Evolutionary conservation across 2,888 invertebrate genomes (phyloP).

Genomic region (Drosophila putrida): DNA sequence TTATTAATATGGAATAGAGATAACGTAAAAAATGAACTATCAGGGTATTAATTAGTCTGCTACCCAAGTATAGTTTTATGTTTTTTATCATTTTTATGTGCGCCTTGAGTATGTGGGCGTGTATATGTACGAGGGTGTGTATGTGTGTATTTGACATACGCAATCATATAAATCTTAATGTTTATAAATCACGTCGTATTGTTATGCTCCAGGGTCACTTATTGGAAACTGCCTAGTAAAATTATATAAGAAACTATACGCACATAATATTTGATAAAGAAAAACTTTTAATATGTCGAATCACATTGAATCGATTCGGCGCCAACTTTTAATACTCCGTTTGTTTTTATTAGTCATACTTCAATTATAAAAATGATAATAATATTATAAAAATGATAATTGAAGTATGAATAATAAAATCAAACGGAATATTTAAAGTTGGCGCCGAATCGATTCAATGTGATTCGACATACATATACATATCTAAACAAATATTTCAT

Average conservation of each 20-base stretch:
- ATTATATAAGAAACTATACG: neutral
- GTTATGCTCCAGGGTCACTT: slow-evolving; percentile 56
- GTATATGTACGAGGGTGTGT: slow-evolving; percentile 25
- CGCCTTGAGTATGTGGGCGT: slow-evolving; percentile 74
- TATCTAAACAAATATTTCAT: too few relatives aligned
- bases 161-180: slow-evolving; percentile 78
- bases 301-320: too few relatives aligned
- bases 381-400: too few relatives aligned
- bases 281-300: too few relatives aligned
- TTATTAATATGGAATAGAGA: neutral
- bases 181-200: slow-evolving; percentile 71
- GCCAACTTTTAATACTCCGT: too few relatives aligned
- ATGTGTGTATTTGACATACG: slow-evolving; percentile 52
- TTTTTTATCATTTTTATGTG: slow-evolving; percentile 69
- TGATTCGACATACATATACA: too few relatives aligned
- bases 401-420: too few relatives aligned
- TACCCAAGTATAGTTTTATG: neutral
- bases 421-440: too few relatives aligned
- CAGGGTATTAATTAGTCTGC: neutral
- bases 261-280: neutral
- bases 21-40: neutral
- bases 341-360: too few relatives aligned
- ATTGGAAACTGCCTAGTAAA: slow-evolving; percentile 7
- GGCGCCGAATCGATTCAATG: too few relatives aligned
- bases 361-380: too few relatives aligned